phyloP scores from a whole-genome alignment of 1,140 invertebrate species.

The Lepidurus packardi region DNA sequence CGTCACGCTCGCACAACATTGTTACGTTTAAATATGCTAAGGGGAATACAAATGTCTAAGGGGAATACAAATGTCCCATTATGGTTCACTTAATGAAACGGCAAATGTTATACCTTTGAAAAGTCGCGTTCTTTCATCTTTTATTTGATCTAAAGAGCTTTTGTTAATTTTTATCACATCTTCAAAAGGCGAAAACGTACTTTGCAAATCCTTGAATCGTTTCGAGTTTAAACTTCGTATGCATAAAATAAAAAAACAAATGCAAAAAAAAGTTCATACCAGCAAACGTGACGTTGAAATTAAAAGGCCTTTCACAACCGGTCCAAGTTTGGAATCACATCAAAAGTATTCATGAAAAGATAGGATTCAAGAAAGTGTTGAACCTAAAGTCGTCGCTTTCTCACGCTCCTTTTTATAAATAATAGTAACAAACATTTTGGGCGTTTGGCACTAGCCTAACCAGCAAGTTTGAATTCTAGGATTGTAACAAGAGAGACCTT shows the following conservation, averaged over 20 bases:
- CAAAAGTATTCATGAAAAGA: too few relatives aligned
- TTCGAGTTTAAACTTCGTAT: too few relatives aligned
- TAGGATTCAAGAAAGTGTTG: too few relatives aligned
- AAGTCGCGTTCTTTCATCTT: neutral
- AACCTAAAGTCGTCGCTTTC: neutral
- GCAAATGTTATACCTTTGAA: neutral
- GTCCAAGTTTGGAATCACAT: too few relatives aligned
- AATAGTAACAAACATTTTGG: neutral
- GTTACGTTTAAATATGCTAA: constrained; percentile 6
- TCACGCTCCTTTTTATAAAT: neutral
- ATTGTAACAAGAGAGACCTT: neutral
- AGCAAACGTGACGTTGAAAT: too few relatives aligned
- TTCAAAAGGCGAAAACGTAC: too few relatives aligned
- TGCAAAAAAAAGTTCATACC: too few relatives aligned
- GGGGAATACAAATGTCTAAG: neutral
- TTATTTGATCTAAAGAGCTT: neutral
- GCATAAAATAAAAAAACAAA: too few relatives aligned
- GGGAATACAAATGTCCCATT: neutral
- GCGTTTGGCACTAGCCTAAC: neutral
- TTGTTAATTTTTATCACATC: too few relatives aligned
- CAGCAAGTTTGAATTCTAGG: neutral
- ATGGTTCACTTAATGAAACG: constrained; percentile 12
- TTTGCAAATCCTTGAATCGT: too few relatives aligned
- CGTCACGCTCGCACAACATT: neutral
- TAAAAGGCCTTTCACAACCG: too few relatives aligned